phyloP scores from a whole-genome alignment of 2,113 vertebrate species.

The Atherinomorus stipes region DNA sequence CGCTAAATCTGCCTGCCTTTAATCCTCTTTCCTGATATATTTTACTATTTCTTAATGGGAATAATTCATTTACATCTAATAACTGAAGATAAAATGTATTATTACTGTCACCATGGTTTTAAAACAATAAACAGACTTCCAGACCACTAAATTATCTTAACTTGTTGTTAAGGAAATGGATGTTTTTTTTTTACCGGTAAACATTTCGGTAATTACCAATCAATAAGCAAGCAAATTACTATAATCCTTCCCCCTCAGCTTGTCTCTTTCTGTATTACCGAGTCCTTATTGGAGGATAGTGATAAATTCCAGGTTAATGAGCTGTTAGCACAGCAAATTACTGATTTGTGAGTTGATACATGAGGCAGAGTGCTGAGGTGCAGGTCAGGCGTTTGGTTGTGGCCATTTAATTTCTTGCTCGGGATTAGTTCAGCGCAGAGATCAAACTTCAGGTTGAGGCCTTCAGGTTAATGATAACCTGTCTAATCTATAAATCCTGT shows the following conservation, averaged over 20 bases:
- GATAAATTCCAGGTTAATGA: slow-evolving; percentile 48
- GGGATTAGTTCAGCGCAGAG: background rate
- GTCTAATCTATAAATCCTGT: background rate
- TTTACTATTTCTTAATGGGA: background rate
- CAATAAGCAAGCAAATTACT: slow-evolving; percentile 25
- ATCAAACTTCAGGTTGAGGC: background rate
- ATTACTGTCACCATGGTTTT: background rate
- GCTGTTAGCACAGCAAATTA: slow-evolving; percentile 29
- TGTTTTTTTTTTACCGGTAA: slow-evolving; percentile 20
- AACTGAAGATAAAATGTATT: background rate
- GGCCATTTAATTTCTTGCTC: slow-evolving; percentile 3
- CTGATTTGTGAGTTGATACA: slow-evolving; percentile 23
- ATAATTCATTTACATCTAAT: background rate
- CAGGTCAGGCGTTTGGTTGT: slow-evolving; percentile 20
- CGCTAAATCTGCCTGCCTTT: background rate
- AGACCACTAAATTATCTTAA: background rate
- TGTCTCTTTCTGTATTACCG: slow-evolving; percentile 12
- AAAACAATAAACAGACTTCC: background rate
- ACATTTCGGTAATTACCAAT: slow-evolving; percentile 32
- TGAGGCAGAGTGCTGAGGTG: slow-evolving; percentile 18
- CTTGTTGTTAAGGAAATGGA: background rate
- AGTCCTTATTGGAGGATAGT: slow-evolving; percentile 18
- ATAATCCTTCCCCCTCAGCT: slow-evolving; percentile 28
- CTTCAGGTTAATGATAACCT: background rate
- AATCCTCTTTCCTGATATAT: background rate